phyloP scores from a whole-genome alignment of 2,113 vertebrate species.

The Lepisosteus oculatus region DNA sequence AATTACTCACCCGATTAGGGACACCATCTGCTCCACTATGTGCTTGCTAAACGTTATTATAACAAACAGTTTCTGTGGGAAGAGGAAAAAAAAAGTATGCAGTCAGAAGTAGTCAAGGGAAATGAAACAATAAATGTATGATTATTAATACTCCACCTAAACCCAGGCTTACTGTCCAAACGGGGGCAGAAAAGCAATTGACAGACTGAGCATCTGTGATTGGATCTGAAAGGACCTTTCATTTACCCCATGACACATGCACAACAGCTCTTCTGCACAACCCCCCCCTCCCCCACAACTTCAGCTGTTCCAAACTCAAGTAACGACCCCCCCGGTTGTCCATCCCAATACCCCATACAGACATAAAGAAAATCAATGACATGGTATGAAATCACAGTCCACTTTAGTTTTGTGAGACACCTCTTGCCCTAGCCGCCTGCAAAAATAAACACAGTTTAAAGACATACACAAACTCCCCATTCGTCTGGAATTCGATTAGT shows the following conservation, averaged over 20 bases:
- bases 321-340: too few relatives aligned
- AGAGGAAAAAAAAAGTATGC: slow-evolving; percentile 42
- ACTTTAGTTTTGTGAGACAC: slow-evolving; percentile 38
- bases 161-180: not conserved
- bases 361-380: too few relatives aligned
- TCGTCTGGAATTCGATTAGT: slow-evolving; percentile 56
- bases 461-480: slow-evolving; percentile 33
- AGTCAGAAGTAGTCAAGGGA: slow-evolving; percentile 15
- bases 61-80: slow-evolving; percentile 88
- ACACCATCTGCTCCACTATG: slow-evolving; percentile 92
- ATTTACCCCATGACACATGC: slow-evolving; percentile 46
- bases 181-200: too few relatives aligned
- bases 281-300: too few relatives aligned
- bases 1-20: slow-evolving; percentile 88
- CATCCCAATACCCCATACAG: too few relatives aligned
- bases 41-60: slow-evolving; percentile 90
- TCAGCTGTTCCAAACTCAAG: too few relatives aligned
- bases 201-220: not conserved
- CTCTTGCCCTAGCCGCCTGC: slow-evolving; percentile 17
- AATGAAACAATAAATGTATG: not conserved
- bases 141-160: not conserved
- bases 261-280: slow-evolving; percentile 35
- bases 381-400: slow-evolving; percentile 46
- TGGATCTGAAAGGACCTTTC: not conserved
- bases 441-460: slow-evolving; percentile 35